Evolutionary conservation across 1,140 invertebrate species (phyloP).

Genomic region (Drosophila arizonae): DNA sequence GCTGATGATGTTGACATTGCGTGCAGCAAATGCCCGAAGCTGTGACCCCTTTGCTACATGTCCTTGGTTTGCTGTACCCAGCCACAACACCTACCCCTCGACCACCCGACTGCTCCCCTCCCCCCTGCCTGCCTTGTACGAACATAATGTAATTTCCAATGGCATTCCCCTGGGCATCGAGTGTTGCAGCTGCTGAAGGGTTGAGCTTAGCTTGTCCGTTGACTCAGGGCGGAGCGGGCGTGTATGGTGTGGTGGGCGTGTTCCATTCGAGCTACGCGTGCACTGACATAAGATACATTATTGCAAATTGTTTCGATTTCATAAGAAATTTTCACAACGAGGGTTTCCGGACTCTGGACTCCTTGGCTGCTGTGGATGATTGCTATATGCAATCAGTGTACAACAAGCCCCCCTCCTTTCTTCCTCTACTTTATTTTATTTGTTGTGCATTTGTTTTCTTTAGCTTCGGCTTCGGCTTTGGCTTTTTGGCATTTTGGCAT

Average conservation of each 20-base stretch:
- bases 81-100: background rate
- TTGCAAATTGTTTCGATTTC: constrained; percentile 80
- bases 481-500: constrained; percentile 15
- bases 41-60: constrained; percentile 23
- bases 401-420: background rate
- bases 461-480: constrained; percentile 10
- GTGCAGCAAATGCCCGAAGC: constrained; percentile 64
- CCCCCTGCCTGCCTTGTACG: background rate
- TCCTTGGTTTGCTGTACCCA: constrained; percentile 8
- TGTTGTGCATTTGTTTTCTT: constrained; percentile 68
- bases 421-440: constrained; percentile 55
- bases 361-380: constrained; percentile 34
- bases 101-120: background rate
- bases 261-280: constrained; percentile 46
- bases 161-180: constrained; percentile 45
- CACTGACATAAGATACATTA: constrained; percentile 79
- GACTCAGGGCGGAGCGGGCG: constrained; percentile 3
- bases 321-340: constrained; percentile 67
- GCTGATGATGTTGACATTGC: constrained; percentile 74
- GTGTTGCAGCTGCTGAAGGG: constrained; percentile 28
- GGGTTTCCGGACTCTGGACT: constrained; percentile 29
- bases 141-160: constrained; percentile 65
- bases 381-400: constrained; percentile 65
- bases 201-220: constrained; percentile 19
- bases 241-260: constrained; percentile 14